These are phyloP conservation scores for Timema cristinae DNA, from an alignment of 2,888 invertebrate genomes.

Conservation along the genomic window DNA sequence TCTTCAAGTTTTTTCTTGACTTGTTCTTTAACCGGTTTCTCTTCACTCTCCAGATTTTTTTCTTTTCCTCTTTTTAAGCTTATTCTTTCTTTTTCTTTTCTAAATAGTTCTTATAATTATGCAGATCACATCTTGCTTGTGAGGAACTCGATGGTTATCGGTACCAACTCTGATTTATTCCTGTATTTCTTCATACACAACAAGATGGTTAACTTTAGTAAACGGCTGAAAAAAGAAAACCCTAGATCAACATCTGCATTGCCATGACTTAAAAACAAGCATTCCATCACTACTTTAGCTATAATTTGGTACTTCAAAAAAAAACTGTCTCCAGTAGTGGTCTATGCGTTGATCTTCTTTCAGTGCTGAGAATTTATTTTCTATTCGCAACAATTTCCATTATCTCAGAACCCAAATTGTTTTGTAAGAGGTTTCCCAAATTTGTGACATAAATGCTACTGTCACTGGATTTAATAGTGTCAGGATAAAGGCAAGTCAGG, in stretches of 20 bases:
- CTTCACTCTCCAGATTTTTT: not conserved
- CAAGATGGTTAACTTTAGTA: not conserved
- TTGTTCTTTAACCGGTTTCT: not conserved
- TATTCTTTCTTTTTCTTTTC: not conserved
- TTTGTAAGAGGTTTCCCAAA: not conserved
- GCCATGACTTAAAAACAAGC: constrained; percentile 3
- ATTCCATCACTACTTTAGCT: not conserved
- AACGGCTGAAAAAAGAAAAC: not conserved
- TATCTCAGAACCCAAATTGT: not conserved
- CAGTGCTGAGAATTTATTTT: not conserved
- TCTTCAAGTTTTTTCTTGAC: not conserved
- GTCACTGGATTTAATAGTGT: not conserved
- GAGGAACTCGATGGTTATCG: not conserved
- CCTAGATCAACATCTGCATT: not conserved
- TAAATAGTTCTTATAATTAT: not conserved
- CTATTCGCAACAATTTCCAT: not conserved
- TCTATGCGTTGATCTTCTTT: not conserved
- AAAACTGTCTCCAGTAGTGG: constrained; percentile 3
- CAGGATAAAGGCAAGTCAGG: not conserved
- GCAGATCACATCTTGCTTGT: not conserved
- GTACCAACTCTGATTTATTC: not conserved
- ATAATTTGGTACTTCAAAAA: not conserved
- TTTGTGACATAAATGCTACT: not conserved
- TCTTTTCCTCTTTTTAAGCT: not conserved
- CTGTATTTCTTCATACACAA: not conserved